Evolutionary conservation across 2,113 vertebrate genomes (phyloP).

Genomic region (Phrynocephalus versicolor): DNA sequence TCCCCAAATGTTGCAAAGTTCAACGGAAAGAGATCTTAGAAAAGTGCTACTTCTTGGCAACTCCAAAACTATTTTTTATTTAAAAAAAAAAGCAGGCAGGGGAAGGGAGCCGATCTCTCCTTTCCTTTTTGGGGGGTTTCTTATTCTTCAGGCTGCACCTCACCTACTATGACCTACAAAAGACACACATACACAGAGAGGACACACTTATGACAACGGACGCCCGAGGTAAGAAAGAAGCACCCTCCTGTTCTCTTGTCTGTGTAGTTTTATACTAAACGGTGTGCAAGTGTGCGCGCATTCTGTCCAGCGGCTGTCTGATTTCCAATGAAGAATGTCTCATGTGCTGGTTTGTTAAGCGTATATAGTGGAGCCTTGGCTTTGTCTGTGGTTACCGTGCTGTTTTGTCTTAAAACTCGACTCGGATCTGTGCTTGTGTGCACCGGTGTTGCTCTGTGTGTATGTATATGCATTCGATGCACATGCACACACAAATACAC

Average conservation of each 20-base stretch:
- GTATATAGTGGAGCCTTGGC: constrained; percentile 35
- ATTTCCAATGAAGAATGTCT: constrained; percentile 28
- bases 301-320: constrained; percentile 48
- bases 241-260: constrained; percentile 49
- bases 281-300: neutral
- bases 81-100: neutral
- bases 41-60: neutral
- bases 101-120: neutral
- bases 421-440: neutral
- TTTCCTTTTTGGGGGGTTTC: constrained; percentile 20
- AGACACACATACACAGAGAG: no score
- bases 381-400: constrained; percentile 1
- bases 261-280: neutral
- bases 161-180: constrained; percentile 44
- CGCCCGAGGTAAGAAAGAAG: constrained; percentile 74
- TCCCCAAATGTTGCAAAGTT: constrained; percentile 21
- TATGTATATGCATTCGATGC: no score
- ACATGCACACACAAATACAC: no score
- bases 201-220: constrained; percentile 35
- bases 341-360: constrained; percentile 36
- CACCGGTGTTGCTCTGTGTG: no score
- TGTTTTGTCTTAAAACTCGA: neutral
- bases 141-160: constrained; percentile 44
- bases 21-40: constrained; percentile 24
- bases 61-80: no score